Evolutionary conservation across 2,888 invertebrate genomes (phyloP).

Genomic region (Choristoneura rosaceana): DNA sequence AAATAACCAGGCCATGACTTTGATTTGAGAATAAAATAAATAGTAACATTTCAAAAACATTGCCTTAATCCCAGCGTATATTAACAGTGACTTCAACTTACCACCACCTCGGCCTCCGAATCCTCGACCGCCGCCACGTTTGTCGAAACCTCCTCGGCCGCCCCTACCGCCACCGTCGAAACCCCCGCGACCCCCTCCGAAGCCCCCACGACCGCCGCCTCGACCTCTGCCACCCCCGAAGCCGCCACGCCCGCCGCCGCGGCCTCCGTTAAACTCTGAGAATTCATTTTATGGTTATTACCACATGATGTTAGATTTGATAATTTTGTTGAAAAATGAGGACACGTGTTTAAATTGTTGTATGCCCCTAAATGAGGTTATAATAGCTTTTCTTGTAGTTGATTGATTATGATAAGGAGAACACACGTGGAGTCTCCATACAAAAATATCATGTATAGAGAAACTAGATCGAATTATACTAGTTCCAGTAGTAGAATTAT

Average conservation of each 20-base stretch:
- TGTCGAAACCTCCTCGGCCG: slow-evolving; percentile 54
- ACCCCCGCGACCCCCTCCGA: slow-evolving; percentile 55
- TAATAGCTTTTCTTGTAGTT: neutral
- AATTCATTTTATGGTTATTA: too few species aligned
- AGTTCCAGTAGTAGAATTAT: neutral
- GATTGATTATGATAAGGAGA: neutral
- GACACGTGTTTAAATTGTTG: neutral
- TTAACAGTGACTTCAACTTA: slow-evolving; percentile 46
- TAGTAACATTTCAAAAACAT: too few species aligned
- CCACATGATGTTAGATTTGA: too few species aligned
- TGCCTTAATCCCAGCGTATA: too few species aligned
- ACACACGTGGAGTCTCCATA: slow-evolving; percentile 29
- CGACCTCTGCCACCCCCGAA: slow-evolving; percentile 51
- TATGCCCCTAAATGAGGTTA: slow-evolving; percentile 28
- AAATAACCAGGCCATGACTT: too few species aligned
- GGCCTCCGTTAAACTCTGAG: slow-evolving; percentile 67
- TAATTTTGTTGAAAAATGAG: neutral
- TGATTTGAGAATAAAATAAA: too few species aligned
- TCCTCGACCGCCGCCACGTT: slow-evolving; percentile 61
- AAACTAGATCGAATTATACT: neutral
- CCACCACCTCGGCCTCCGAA: slow-evolving; percentile 81
- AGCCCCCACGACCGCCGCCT: slow-evolving; percentile 53
- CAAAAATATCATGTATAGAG: neutral
- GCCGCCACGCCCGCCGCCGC: slow-evolving; percentile 61
- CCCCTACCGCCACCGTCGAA: slow-evolving; percentile 58